Conservation (phyloP, 2,797 vertebrate genomes). For the Sandelia bainsii region DNA sequence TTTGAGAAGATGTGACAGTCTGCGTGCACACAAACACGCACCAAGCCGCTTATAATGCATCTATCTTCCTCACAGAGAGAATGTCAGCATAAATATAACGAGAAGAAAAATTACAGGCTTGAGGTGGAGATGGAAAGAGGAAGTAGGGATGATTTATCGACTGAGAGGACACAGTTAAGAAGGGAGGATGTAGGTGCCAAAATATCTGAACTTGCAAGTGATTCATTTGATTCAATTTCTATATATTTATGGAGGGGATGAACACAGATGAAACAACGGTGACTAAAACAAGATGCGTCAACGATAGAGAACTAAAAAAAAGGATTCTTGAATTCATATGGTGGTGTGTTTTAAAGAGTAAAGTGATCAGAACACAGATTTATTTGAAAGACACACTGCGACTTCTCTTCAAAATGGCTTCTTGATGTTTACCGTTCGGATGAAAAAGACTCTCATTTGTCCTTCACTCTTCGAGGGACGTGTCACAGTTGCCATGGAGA, state of each 20-base stretch:
- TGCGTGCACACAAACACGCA: constrained; percentile 1
- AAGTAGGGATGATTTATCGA: constrained; percentile 32
- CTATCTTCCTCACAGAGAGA: constrained; percentile 7
- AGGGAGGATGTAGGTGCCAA: constrained; percentile 12
- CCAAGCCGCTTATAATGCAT: background rate
- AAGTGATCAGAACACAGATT: background rate
- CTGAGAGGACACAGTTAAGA: constrained; percentile 13
- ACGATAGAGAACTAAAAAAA: background rate
- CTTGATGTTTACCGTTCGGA: background rate
- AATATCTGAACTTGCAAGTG: constrained; percentile 1
- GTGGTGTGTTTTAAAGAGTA: background rate
- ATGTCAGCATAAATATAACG: constrained; percentile 11
- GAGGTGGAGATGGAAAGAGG: constrained; percentile 26
- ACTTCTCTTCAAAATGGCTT: constrained; percentile 17
- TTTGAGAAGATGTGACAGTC: constrained; percentile 40
- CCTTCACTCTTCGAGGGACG: constrained; percentile 17
- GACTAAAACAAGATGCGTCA: constrained; percentile 21
- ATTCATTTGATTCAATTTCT: constrained; percentile 26
- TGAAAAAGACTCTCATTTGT: constrained; percentile 19
- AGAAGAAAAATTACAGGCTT: constrained; percentile 32
- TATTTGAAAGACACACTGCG: background rate
- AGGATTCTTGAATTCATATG: background rate
- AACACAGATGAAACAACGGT: constrained; percentile 24
- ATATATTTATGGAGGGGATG: constrained; percentile 30
- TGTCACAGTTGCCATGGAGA: constrained; percentile 59